Conservation (phyloP, 2,113 vertebrate genomes). For the Sorex fumeus region DNA sequence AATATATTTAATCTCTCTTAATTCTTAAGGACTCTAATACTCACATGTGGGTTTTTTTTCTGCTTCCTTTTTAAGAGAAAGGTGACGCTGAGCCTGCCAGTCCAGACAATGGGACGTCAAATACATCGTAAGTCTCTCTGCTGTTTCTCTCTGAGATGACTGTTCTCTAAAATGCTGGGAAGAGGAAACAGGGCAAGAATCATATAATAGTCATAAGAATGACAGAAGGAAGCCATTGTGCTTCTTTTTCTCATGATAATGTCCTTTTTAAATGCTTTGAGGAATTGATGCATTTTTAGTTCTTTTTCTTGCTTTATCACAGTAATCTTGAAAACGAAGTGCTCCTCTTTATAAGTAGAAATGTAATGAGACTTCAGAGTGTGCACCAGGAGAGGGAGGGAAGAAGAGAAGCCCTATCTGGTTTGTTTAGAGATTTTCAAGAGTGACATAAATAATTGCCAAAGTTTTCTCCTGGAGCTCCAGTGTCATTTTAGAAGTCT, state of each 20-base stretch:
- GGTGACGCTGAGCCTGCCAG: conserved; percentile 92
- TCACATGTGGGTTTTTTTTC: conserved; percentile 77
- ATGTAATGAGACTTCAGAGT: conserved; percentile 57
- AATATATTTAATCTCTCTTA: conserved; percentile 77
- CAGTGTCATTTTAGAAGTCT: conserved; percentile 84
- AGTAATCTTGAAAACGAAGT: conserved; percentile 77
- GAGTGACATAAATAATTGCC: conserved; percentile 68
- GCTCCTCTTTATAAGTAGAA: conserved; percentile 53
- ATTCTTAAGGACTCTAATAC: conserved; percentile 70
- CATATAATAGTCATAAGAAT: conserved; percentile 3
- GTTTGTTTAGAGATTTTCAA: conserved; percentile 32
- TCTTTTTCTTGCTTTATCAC: conserved; percentile 74
- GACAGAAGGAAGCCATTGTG: conserved; percentile 67
- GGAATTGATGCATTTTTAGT: conserved; percentile 78
- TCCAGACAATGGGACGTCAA: conserved; percentile 92
- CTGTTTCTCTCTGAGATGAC: conserved; percentile 73
- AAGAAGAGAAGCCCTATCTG: conserved; percentile 14
- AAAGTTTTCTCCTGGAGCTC: conserved; percentile 72
- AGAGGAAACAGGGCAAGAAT: conserved; percentile 67
- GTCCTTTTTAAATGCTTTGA: conserved; percentile 78
- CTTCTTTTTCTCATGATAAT: conserved; percentile 74
- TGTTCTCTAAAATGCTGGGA: conserved; percentile 77
- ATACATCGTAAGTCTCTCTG: conserved; percentile 96
- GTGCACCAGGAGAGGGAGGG: background rate
- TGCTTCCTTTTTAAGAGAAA: conserved; percentile 91